Conservation (phyloP, 2,888 invertebrate species). For the Phrixothrix hirtus region DNA sequence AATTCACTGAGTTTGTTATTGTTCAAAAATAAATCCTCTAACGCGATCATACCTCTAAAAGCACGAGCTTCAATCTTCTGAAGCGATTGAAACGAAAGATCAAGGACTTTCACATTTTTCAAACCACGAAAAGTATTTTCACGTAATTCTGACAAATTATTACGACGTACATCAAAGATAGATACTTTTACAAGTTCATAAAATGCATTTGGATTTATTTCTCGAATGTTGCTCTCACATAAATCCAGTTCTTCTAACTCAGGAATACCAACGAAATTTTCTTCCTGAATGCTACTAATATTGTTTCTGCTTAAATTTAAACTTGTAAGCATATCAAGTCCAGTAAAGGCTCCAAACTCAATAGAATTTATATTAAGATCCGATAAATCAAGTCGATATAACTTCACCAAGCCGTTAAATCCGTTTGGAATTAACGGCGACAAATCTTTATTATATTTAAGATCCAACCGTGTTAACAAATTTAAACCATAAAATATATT, state of each 20-base stretch:
- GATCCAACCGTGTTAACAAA: neutral
- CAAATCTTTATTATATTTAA: neutral
- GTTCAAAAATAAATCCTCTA: neutral
- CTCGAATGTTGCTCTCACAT: slow-evolving; percentile 1
- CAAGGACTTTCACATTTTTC: neutral
- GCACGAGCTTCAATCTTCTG: neutral
- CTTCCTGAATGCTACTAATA: slow-evolving; percentile 5
- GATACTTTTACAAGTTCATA: neutral
- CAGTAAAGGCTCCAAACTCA: neutral
- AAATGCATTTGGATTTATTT: neutral
- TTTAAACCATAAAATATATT: too few species aligned
- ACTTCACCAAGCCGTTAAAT: neutral
- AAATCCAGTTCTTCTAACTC: slow-evolving; percentile 8
- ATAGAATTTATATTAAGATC: neutral
- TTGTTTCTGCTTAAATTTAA: slow-evolving; percentile 6
- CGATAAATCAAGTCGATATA: neutral
- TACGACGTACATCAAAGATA: neutral
- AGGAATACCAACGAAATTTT: neutral
- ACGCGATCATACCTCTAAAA: neutral
- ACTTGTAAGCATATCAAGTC: neutral
- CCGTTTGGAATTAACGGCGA: neutral
- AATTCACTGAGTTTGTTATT: neutral
- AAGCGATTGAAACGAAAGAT: neutral
- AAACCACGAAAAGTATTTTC: neutral
- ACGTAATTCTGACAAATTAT: neutral